Evolutionary conservation across 2,888 invertebrate genomes (phyloP).

Genomic region (Operophtera brumata): DNA sequence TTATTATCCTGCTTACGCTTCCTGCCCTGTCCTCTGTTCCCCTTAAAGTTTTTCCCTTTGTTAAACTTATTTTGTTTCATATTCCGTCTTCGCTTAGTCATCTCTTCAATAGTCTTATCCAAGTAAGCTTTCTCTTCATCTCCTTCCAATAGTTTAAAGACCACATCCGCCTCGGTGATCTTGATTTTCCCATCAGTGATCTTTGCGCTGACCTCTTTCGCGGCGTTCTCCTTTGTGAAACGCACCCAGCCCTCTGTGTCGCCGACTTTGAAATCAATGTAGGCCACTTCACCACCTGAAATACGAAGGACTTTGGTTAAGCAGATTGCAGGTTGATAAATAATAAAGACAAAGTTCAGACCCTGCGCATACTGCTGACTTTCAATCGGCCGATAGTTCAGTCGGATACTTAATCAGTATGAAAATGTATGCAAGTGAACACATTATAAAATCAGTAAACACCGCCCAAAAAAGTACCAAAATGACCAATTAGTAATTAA

Average conservation of each 20-base stretch:
- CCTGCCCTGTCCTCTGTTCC: slow-evolving; percentile 48
- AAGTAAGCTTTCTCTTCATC: slow-evolving; percentile 86
- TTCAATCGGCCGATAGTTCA: too few species aligned
- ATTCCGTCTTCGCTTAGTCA: slow-evolving; percentile 79
- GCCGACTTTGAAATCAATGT: slow-evolving; percentile 88
- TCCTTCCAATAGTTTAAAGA: slow-evolving; percentile 82
- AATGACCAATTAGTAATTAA: too few species aligned
- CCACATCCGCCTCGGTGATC: slow-evolving; percentile 74
- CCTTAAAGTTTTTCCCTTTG: slow-evolving; percentile 56
- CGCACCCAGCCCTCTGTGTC: slow-evolving; percentile 87
- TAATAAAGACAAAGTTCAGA: too few species aligned
- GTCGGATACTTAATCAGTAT: too few species aligned
- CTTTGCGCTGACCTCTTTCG: slow-evolving; percentile 83
- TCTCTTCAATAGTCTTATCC: slow-evolving; percentile 82
- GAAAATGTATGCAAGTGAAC: too few species aligned
- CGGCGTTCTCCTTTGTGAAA: slow-evolving; percentile 85
- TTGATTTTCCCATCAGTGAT: slow-evolving; percentile 83
- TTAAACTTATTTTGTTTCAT: slow-evolving; percentile 60
- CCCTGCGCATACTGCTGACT: too few species aligned
- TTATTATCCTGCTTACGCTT: slow-evolving; percentile 56
- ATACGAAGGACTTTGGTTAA: background rate
- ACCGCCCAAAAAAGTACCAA: too few species aligned
- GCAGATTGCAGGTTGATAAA: too few species aligned
- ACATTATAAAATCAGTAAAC: too few species aligned
- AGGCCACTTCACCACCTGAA: slow-evolving; percentile 82